Conservation (phyloP, 2,113 vertebrate species). For the Notarius quadriscutis region DNA sequence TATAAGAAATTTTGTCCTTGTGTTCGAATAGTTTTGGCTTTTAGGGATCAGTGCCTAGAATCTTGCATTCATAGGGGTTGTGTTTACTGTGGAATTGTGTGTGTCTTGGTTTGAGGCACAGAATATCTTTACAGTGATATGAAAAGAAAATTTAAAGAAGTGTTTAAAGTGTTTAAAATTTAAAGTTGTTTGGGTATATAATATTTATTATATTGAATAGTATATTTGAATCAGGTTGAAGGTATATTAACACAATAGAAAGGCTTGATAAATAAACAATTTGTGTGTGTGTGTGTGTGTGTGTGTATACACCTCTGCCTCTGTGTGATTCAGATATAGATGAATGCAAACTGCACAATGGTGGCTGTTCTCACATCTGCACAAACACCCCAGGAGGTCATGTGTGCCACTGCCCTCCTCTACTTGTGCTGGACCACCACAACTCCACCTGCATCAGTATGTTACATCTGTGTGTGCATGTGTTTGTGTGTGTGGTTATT, state of each 20-base stretch:
- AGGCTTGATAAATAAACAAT: neutral
- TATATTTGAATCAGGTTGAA: no score
- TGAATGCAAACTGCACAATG: slow-evolving; percentile 77
- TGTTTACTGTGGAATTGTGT: neutral
- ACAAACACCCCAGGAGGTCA: slow-evolving; percentile 72
- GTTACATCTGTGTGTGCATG: slow-evolving; percentile 33
- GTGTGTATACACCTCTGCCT: neutral
- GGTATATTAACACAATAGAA: neutral
- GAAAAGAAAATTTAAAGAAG: no score
- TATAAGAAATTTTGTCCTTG: neutral
- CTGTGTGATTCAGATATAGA: slow-evolving; percentile 67
- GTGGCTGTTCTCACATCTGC: slow-evolving; percentile 75
- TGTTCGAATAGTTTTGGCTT: neutral
- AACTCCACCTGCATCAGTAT: slow-evolving; percentile 71
- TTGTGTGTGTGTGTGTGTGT: slow-evolving; percentile 31
- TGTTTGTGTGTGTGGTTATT: neutral
- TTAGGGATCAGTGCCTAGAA: neutral
- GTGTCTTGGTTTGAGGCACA: neutral
- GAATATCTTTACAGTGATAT: no score
- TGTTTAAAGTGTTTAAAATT: no score
- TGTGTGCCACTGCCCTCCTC: slow-evolving; percentile 69
- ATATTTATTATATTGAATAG: no score
- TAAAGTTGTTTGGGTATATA: no score
- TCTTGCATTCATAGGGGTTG: neutral
- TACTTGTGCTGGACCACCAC: slow-evolving; percentile 68